Base-by-base conservation (phyloP, 2,797 vertebrate genomes). In the Morelia viridis region DNA sequence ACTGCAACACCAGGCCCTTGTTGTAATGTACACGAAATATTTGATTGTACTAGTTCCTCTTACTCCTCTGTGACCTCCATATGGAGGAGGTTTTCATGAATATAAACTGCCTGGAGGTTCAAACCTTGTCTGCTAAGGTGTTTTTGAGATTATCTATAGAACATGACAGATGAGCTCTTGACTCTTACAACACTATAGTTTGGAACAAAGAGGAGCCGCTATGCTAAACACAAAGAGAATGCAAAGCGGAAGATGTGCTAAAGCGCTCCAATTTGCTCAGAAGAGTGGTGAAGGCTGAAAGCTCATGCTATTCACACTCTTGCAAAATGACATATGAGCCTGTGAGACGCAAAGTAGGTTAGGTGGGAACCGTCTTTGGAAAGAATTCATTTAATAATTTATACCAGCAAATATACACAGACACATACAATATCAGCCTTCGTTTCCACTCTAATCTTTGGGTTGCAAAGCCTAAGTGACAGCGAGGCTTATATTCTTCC, bases 131-230 rank as follows among this genome's bases (percentile, higher is more conserved):
- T 96, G 94, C 87, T 94, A 94, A 95, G 95, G 94, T 96, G 93
- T 95, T 96, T 96, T 92, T 96, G 93, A 93, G 94, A 96, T 96
- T 96, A 96, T 95, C 93, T 96, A 93, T 86, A 95, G 93, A 93
- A 96, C 93, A 94, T 95, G 94, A 96, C 94, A 96, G 93, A 96
- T 95, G 93, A 96, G 94, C 93, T 90, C 94, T 96, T 95, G 95
- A 96, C 93, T 96, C 93, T 94, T 93, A 91, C 85, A 95, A 90
- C 95, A 93, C 93, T 96, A 0, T 0, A 92, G 68, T 80, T 60
- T 92, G 92, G 93, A 96, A 96, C 94, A 96, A 97, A 96, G 92
- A 94, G 87, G 95, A 96, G 93, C 92, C 94, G 94, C 89, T 93
- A 94, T 93, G 94, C 94, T 96, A 96, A 96, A 92, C 15, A 50